Evolutionary conservation across 2,113 vertebrate species (phyloP).

Genomic region (Platanista minor): DNA sequence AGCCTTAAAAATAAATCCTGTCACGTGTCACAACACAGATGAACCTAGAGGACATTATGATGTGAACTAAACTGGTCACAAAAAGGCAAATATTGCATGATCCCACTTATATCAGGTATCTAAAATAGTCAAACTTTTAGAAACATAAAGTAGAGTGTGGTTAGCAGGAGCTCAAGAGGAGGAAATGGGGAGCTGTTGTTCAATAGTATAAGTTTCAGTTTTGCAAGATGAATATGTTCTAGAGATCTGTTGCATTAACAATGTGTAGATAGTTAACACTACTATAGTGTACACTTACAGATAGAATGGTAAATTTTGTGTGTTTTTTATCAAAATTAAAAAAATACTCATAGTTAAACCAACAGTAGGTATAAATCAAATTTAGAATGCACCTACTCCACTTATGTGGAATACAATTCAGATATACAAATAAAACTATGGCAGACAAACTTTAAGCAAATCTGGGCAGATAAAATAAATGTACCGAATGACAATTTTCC

Average conservation of each 20-base stretch:
- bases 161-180: background rate
- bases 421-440: background rate
- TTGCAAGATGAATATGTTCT: background rate
- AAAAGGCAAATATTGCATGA: background rate
- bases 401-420: background rate
- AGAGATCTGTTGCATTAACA: background rate
- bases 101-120: background rate
- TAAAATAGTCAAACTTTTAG: background rate
- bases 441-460: background rate
- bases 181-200: background rate
- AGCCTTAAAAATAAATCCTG: background rate
- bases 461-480: constrained; percentile 11
- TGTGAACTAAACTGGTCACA: background rate
- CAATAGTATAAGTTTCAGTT: background rate
- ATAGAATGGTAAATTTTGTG: background rate
- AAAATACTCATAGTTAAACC: background rate
- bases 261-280: background rate
- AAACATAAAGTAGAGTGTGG: background rate
- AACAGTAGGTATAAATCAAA: background rate
- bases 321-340: background rate
- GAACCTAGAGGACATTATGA: background rate
- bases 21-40: background rate
- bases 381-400: background rate
- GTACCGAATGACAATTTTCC: background rate
- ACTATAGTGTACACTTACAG: background rate